Conservation (phyloP, 1,140 invertebrate species). For the Lasaia peninsularis region DNA sequence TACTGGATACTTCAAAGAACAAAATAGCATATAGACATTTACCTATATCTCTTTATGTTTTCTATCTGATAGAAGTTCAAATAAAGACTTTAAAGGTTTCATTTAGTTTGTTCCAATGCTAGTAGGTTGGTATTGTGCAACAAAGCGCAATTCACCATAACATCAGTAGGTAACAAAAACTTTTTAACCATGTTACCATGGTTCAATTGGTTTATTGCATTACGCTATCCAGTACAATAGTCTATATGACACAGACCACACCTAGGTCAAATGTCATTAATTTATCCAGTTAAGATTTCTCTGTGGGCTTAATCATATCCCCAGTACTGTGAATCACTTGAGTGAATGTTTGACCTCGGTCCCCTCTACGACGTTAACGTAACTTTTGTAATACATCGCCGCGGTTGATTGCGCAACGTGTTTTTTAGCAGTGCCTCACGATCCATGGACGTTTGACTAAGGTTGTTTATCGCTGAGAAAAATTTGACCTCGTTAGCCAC, state of each 20-base stretch:
- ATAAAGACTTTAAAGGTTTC: no score
- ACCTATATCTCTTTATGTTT: no score
- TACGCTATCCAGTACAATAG: not conserved
- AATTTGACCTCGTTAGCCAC: constrained; percentile 1
- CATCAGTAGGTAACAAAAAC: not conserved
- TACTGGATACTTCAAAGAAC: no score
- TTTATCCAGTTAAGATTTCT: constrained; percentile 12
- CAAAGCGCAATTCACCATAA: not conserved
- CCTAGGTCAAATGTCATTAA: constrained; percentile 13
- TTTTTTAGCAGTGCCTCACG: constrained; percentile 5
- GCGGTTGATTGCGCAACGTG: constrained; percentile 4
- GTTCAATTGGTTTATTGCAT: not conserved
- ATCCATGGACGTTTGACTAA: constrained; percentile 9
- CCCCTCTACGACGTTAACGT: constrained; percentile 14
- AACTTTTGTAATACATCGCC: constrained; percentile 11
- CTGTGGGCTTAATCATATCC: constrained; percentile 14
- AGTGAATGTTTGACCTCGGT: constrained; percentile 21
- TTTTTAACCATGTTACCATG: not conserved
- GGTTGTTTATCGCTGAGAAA: constrained; percentile 10
- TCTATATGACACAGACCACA: constrained; percentile 1
- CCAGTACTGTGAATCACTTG: constrained; percentile 15
- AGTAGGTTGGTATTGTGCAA: not conserved
- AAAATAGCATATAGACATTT: no score
- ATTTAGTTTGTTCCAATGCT: no score
- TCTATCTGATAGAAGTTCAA: no score